Evolutionary conservation across 2,888 invertebrate genomes (phyloP), one percentile per base, ranked within the genome.

Genomic region (Conchocele bisecta): DNA sequence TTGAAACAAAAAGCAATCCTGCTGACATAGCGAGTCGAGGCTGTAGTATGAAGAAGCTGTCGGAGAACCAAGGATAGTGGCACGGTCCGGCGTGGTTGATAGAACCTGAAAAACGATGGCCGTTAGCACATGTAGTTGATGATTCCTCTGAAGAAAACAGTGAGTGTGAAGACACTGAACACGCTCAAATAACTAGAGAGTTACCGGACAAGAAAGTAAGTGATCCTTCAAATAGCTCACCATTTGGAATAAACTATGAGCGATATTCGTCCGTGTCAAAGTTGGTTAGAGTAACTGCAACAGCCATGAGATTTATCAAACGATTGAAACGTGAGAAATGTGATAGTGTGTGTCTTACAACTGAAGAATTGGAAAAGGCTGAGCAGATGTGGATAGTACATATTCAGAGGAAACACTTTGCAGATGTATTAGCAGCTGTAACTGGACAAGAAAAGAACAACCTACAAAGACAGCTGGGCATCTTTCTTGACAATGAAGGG

Each of bases 301-400:
- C 33, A 26, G 35, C 20, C 13, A 5, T 58, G 11, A 26, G 61
- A 29, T 68, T 68, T 28, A 29, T 68, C 5, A 22, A 20, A 29
- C 61, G 57, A 41, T 31, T 57, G 11, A 31, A 26, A 50, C 4
- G 15, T 6, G 9, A 7, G 22, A 5, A 15, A 26, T 5, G 28
- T n/a, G 7, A 3, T 20, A 28, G 15, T 9, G 9, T 24, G 6
- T 11, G 11, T 9, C 5, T 46, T 26, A n/a, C 22, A 26, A 54
- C 29, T 51, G 39, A 50, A 22, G 58, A 72, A 39, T 29, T 67
- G 9, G 20, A 56, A n/a, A 15, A 39, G 7, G 46, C 73, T 26
- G 73, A 68, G 20, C 1, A 37, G 26, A 37, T 41, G 17, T 74
- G 65, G 74, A 56, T 65, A 31, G 13, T 28, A 26, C 22, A 41